These are phyloP conservation scores for Watersipora subatra DNA, from an alignment of 1,140 invertebrate species.

Conservation along the genomic window DNA sequence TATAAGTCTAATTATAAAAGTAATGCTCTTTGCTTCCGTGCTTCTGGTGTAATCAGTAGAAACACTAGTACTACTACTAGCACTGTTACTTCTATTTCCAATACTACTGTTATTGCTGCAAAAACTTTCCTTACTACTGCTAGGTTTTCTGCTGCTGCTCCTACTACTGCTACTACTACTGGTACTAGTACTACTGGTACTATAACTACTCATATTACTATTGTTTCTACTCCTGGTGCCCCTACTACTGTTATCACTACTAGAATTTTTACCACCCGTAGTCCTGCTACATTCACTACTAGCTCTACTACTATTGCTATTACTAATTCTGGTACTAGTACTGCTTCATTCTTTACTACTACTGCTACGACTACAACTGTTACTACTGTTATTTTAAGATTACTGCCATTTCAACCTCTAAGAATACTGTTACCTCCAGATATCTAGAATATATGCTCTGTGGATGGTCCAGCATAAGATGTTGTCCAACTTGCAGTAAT, in stretches of 20 bases:
- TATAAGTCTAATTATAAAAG: no score
- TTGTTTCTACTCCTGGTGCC: not conserved
- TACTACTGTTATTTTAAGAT: no score
- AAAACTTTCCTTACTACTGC: not conserved
- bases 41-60: not conserved
- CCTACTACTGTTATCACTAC: not conserved
- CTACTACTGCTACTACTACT: not conserved
- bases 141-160: not conserved
- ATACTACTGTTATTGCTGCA: not conserved
- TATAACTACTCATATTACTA: not conserved
- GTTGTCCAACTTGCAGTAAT: no score
- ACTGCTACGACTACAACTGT: no score
- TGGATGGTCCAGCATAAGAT: no score
- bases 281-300: not conserved
- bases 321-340: not conserved
- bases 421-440: no score
- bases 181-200: not conserved
- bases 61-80: not conserved
- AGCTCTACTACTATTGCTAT: not conserved
- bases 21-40: not conserved
- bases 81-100: not conserved
- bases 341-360: no score
- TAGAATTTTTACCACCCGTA: not conserved
- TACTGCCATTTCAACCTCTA: no score
- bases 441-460: no score